phyloP scores from a whole-genome alignment of 2,113 vertebrate species.

The Chaetorhynchus papuensis region DNA sequence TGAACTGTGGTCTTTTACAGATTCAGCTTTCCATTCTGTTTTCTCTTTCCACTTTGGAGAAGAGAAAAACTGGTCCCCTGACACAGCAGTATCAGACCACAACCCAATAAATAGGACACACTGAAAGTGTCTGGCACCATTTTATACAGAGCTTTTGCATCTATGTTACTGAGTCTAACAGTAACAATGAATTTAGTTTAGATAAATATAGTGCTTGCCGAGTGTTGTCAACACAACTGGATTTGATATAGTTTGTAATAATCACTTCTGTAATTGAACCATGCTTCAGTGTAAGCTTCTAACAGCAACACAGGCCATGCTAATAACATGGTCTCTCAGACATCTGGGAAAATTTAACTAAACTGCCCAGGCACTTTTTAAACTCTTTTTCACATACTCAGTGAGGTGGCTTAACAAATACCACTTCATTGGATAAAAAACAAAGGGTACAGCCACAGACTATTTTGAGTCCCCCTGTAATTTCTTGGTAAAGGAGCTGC shows the following conservation, averaged over 20 bases:
- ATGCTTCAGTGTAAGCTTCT: background rate
- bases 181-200: background rate
- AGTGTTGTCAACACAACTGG: background rate
- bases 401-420: background rate
- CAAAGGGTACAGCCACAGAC: background rate
- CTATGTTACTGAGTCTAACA: background rate
- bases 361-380: background rate
- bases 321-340: background rate
- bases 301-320: background rate
- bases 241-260: background rate
- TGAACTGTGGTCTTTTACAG: background rate
- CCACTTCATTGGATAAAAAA: background rate
- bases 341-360: background rate
- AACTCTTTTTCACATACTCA: background rate
- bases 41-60: background rate
- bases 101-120: background rate
- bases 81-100: background rate
- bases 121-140: background rate
- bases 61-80: background rate
- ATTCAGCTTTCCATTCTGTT: background rate
- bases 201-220: background rate
- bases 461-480: background rate
- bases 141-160: background rate
- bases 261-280: background rate
- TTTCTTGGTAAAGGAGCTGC: background rate